These are phyloP conservation scores for Melieria picta DNA, from an alignment of 2,888 invertebrate genomes.

Conservation along the genomic window DNA sequence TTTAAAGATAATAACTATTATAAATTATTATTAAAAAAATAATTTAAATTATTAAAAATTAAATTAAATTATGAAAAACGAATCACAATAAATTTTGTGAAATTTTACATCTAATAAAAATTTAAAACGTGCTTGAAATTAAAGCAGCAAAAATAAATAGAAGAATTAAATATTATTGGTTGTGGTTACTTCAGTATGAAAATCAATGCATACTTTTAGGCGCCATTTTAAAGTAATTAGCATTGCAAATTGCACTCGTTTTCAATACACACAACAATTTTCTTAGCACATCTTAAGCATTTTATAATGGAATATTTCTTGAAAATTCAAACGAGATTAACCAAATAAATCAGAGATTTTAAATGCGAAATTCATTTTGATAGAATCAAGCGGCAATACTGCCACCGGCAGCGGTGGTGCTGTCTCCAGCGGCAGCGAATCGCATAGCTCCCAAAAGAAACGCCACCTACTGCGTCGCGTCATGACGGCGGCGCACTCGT, in stretches of 20 bases:
- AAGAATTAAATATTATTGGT: too few species aligned
- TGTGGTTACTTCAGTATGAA: background rate
- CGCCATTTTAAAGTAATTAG: background rate
- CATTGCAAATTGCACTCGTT: too few species aligned
- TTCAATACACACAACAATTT: too few species aligned
- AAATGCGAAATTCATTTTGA: background rate
- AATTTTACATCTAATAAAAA: background rate
- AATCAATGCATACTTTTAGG: background rate
- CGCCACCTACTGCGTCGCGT: conserved; percentile 53
- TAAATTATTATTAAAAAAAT: background rate
- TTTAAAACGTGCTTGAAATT: background rate
- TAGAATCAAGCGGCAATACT: conserved; percentile 43
- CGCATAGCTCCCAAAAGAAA: conserved; percentile 45
- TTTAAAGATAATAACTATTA: too few species aligned
- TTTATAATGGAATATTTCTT: background rate
- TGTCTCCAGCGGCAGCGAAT: conserved; percentile 39
- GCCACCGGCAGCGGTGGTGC: conserved; percentile 36
- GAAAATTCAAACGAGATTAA: background rate
- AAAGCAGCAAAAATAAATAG: background rate
- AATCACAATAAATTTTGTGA: background rate
- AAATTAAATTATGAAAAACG: background rate
- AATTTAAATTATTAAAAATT: background rate
- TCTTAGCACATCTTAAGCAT: background rate
- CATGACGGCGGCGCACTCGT: conserved; percentile 48
- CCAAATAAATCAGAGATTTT: background rate